Percentiles rank a stretch among this genome's conserved stretches.
These are phyloP conservation scores for Nothobranchius furzeri DNA, from an alignment of 2,113 vertebrate species.

Conservation along the genomic window DNA sequence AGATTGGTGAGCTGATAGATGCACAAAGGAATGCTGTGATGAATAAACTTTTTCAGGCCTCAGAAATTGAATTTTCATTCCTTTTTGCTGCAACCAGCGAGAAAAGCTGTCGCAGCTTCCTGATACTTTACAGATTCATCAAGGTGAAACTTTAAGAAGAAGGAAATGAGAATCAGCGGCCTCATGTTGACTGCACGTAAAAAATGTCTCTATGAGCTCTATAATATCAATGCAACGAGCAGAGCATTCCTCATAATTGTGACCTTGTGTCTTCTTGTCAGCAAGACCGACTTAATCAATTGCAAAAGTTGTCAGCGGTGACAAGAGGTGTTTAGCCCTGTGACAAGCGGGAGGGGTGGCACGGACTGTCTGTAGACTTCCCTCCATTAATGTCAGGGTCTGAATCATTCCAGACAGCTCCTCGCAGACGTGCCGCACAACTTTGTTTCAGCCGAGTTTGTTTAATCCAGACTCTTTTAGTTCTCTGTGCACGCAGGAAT, in stretches of 20 bases:
- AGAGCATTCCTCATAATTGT: constrained; percentile 70
- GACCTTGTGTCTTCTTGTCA: constrained; percentile 65
- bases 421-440: constrained; percentile 42
- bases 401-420: constrained; percentile 53
- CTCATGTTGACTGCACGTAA: constrained; percentile 33
- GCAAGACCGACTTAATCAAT: constrained; percentile 73
- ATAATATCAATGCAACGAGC: constrained; percentile 53
- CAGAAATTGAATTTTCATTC: constrained; percentile 47
- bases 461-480: constrained; percentile 31
- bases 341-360: constrained; percentile 59
- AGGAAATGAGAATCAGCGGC: constrained; percentile 11
- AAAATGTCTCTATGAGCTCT: constrained; percentile 3
- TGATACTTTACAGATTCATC: constrained; percentile 16
- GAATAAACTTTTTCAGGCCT: constrained; percentile 51
- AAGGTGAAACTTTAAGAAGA: constrained; percentile 17
- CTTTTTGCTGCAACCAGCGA: constrained; percentile 21
- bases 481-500: constrained; percentile 32
- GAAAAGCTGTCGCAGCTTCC: constrained; percentile 33
- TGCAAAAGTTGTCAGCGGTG: constrained; percentile 69
- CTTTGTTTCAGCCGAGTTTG: constrained; percentile 60
- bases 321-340: constrained; percentile 64
- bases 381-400: constrained; percentile 60
- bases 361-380: constrained; percentile 56
- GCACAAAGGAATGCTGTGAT: constrained; percentile 46
- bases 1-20: constrained; percentile 63